Evolutionary conservation across 2,113 vertebrate species (phyloP).

Genomic region (Oreochromis niloticus): DNA sequence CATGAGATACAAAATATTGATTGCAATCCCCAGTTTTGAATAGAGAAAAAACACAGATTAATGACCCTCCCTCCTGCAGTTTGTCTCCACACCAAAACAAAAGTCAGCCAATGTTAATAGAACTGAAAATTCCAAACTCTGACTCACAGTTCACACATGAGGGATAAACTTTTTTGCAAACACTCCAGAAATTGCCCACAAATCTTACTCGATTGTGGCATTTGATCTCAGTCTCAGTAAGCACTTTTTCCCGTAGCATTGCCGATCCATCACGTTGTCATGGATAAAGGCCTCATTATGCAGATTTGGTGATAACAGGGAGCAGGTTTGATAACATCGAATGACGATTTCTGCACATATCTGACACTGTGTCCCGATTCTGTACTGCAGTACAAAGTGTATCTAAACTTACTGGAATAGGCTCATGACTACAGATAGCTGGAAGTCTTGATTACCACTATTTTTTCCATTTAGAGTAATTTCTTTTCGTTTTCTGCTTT

Average conservation of each 20-base stretch:
- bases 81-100: background rate
- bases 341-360: background rate
- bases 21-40: conserved; percentile 1
- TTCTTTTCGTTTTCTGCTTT: background rate
- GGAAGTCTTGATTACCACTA: background rate
- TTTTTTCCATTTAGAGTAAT: background rate
- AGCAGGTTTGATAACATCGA: conserved; percentile 12
- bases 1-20: conserved; percentile 29
- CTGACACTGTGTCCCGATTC: background rate
- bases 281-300: background rate
- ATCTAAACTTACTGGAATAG: background rate
- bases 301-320: conserved; percentile 8
- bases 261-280: background rate
- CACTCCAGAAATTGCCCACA: background rate
- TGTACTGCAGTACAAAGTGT: background rate
- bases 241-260: background rate
- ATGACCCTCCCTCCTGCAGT: conserved; percentile 11
- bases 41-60: conserved; percentile 45
- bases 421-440: background rate
- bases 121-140: background rate
- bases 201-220: background rate
- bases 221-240: background rate
- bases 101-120: background rate
- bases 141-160: background rate
- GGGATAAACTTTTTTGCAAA: background rate